Evolutionary conservation across 2,888 invertebrate species (phyloP).

Genomic region (Taphrorychus bicolor): DNA sequence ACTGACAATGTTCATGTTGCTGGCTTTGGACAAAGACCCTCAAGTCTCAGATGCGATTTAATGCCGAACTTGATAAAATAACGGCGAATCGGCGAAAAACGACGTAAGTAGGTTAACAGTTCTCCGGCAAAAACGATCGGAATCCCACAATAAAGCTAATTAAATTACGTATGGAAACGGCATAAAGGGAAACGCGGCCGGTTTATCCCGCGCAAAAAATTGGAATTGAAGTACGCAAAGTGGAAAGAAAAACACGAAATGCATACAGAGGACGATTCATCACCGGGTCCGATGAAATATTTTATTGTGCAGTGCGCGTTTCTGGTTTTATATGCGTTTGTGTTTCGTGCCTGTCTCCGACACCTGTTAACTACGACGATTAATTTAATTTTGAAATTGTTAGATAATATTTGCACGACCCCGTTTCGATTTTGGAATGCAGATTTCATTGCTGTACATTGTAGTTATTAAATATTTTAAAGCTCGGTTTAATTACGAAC

Average conservation of each 20-base stretch:
- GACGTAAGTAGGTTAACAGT: constrained; percentile 6
- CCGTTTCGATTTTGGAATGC: neutral
- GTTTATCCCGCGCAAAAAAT: constrained; percentile 17
- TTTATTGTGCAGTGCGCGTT: constrained; percentile 5
- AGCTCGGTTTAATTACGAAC: no score
- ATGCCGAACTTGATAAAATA: neutral
- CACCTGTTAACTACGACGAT: neutral
- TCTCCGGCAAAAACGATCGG: constrained; percentile 10
- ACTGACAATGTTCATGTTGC: neutral
- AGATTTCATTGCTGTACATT: neutral
- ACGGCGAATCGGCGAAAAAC: neutral
- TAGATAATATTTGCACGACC: neutral
- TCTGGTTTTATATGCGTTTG: neutral
- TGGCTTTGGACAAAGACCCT: neutral
- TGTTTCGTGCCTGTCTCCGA: constrained; percentile 1
- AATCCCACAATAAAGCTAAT: constrained; percentile 25
- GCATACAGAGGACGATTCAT: constrained; percentile 19
- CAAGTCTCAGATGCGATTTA: neutral
- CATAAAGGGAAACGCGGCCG: constrained; percentile 7
- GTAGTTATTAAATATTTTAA: neutral
- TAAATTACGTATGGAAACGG: constrained; percentile 27
- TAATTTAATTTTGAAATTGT: constrained; percentile 2
- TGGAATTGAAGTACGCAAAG: constrained; percentile 21
- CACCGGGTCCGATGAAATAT: constrained; percentile 13
- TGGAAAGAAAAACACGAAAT: constrained; percentile 17